A percentile compares a stretch with the other conserved stretches of the same genome.
These are phyloP conservation scores for Vollenhovia emeryi DNA, from an alignment of 1,140 invertebrate species.

Conservation along the genomic window DNA sequence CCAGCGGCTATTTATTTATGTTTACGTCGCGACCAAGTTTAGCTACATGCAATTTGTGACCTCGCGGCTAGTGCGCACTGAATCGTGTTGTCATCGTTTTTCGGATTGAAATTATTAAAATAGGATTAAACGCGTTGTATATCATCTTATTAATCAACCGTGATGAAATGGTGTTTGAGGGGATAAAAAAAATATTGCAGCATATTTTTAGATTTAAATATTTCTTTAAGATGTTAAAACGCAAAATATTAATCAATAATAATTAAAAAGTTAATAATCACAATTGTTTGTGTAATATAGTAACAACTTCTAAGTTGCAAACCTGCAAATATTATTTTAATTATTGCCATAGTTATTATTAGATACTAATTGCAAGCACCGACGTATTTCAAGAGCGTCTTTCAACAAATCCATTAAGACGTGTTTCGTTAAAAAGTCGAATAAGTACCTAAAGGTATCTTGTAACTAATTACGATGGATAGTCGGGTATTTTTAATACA, in stretches of 20 bases:
- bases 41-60: conserved; percentile 36
- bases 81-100: neutral
- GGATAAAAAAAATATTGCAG: neutral
- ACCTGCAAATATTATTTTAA: neutral
- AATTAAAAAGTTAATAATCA: neutral
- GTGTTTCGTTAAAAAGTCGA: neutral
- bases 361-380: too few relatives aligned
- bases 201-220: neutral
- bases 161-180: neutral
- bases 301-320: neutral
- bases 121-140: neutral
- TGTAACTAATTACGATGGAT: conserved; percentile 62
- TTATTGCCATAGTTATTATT: neutral
- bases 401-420: neutral
- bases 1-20: conserved; percentile 45
- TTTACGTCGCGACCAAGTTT: conserved; percentile 26
- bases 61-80: neutral
- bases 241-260: neutral
- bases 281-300: neutral
- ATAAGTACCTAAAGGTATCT: conserved; percentile 10
- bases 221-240: neutral
- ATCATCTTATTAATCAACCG: neutral
- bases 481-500: conserved; percentile 32
- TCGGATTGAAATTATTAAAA: neutral
- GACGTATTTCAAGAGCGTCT: neutral